Evolutionary conservation across 2,888 invertebrate species (phyloP), one percentile per base, ranked within the genome.

Genomic region (Drosophila melanocephala): DNA sequence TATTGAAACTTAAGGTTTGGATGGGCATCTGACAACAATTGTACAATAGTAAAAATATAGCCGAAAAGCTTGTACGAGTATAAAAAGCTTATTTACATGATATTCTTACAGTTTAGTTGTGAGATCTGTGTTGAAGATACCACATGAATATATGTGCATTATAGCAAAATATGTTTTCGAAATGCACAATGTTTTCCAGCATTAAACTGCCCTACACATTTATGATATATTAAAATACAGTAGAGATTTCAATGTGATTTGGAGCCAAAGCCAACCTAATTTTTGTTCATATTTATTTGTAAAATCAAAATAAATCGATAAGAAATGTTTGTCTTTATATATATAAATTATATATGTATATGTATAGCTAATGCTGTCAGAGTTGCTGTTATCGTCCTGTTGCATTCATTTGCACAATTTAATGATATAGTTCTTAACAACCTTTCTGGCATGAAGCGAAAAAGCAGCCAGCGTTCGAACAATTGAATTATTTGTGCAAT

Each of bases 401-500:
- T 37, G 37, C 37, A 37, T 19, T 37, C 37, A 37, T 7, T 37
- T 37, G 7, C 37, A 19, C 37, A 37, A 19, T 19, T 42, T n/a
- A n/a, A 42, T 42, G 10, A 10, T 10, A n/a, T 5, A 10, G n/a
- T n/a, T 42, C 10, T n/a, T 10, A 2, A 10, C 10, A 42, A 42
- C 42, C 10, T n/a, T 19, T 10, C n/a, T n/a, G 42, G n/a, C 1
- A 10, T 39, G 5, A 42, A n/a, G 10, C 42, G 10, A 42, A 42
- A 42, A 10, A 16, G 22, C 47, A 26, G 47, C 16, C 35, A 26
- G 22, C 35, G 16, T n/a, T 35, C 28, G 22, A 26, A 59, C 30
- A 55, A 44, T 59, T 39, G 56, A 44, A 44, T 39, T 63, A 63
- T 68, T 75, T 75, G 76, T 51, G 75, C 56, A 75, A 65, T 44